Evolutionary conservation across 2,888 invertebrate genomes (phyloP).

Genomic region (Cheilosia urbana): DNA sequence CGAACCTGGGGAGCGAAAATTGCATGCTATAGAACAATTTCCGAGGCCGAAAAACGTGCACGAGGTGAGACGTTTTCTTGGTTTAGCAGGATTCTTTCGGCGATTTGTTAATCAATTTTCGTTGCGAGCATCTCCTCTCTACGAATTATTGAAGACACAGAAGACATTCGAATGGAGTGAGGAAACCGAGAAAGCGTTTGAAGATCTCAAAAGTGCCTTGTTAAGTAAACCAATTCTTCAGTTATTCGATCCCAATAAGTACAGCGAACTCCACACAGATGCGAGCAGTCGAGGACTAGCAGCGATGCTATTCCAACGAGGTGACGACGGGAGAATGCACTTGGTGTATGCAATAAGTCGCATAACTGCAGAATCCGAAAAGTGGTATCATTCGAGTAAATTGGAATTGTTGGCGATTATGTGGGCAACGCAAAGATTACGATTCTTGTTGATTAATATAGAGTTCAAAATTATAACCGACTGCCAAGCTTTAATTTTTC

Average conservation of each 20-base stretch:
- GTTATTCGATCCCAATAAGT: constrained; percentile 18
- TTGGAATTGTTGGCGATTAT: constrained; percentile 27
- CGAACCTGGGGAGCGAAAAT: constrained; percentile 3
- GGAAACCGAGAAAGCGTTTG: constrained; percentile 8
- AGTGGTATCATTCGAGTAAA: constrained; percentile 26
- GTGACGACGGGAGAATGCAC: neutral
- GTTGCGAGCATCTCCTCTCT: neutral
- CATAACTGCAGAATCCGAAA: neutral
- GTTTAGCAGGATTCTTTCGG: neutral
- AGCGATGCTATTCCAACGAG: constrained; percentile 4
- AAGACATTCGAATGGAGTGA: neutral
- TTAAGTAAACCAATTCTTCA: constrained; percentile 7
- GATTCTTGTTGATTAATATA: constrained; percentile 23
- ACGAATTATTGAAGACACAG: neutral
- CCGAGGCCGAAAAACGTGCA: constrained; percentile 5
- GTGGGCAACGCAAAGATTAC: constrained; percentile 13
- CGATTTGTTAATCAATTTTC: neutral
- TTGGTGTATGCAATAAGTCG: constrained; percentile 8
- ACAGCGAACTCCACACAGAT: constrained; percentile 16
- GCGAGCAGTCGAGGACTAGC: constrained; percentile 10
- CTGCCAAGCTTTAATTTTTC: no score
- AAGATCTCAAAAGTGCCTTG: neutral
- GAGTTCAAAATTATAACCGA: constrained; percentile 20
- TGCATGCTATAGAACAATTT: constrained; percentile 1
- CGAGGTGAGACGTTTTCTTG: constrained; percentile 9